phyloP scores from a whole-genome alignment of 2,113 vertebrate genomes.

The Passer montanus region DNA sequence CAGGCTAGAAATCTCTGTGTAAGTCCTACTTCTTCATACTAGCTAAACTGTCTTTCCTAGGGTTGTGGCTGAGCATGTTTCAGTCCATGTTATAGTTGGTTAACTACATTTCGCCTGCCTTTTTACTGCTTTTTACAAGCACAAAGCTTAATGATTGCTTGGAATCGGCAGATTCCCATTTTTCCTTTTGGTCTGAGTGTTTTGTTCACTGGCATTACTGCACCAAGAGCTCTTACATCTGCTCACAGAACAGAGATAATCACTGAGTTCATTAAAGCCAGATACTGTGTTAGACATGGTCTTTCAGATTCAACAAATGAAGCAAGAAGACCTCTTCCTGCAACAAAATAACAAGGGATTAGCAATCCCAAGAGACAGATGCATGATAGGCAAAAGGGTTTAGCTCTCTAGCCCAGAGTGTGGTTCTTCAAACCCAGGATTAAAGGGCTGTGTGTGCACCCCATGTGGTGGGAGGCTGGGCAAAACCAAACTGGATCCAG shows the following conservation, averaged over 20 bases:
- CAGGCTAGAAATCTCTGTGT: background rate
- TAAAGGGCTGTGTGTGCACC: background rate
- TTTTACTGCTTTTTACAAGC: background rate
- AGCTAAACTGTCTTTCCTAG: background rate
- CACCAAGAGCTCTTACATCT: background rate
- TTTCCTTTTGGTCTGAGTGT: background rate
- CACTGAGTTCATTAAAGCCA: background rate
- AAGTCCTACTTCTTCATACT: background rate
- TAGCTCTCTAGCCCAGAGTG: background rate
- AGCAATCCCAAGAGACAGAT: background rate
- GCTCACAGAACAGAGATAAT: background rate
- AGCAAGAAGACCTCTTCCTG: background rate
- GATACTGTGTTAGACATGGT: background rate
- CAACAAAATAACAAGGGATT: background rate
- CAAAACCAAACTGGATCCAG: background rate
- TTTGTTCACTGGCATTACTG: background rate
- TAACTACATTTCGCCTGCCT: background rate
- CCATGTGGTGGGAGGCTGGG: background rate
- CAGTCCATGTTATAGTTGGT: background rate
- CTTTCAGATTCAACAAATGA: background rate
- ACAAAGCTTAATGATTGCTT: background rate
- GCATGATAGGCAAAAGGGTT: background rate
- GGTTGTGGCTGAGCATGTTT: background rate
- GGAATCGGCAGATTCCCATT: background rate
- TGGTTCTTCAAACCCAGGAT: background rate